Evolutionary conservation across 2,888 invertebrate genomes (phyloP).

Genomic region (Platycheirus albimanus): DNA sequence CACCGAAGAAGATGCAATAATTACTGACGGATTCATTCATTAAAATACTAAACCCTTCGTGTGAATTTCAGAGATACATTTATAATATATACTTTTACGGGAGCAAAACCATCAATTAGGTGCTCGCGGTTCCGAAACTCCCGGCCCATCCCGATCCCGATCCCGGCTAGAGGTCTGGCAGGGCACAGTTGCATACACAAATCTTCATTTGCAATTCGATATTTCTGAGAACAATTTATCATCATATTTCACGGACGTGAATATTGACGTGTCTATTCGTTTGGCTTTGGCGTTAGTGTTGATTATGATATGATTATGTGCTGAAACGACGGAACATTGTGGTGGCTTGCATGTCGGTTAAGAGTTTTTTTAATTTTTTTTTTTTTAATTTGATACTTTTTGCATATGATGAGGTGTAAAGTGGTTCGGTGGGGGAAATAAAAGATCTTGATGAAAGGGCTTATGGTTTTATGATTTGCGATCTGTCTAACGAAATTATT

Average conservation of each 20-base stretch:
- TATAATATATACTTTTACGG: constrained; percentile 14
- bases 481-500: too few relatives aligned
- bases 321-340: constrained; percentile 50
- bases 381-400: constrained; percentile 51
- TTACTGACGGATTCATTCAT: constrained; percentile 64
- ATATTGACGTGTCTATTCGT: constrained; percentile 60
- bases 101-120: constrained; percentile 56
- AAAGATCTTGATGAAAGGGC: background rate
- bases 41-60: constrained; percentile 36
- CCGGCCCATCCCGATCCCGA: background rate
- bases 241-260: constrained; percentile 66
- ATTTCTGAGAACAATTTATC: constrained; percentile 63
- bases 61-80: constrained; percentile 16
- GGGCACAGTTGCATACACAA: constrained; percentile 17
- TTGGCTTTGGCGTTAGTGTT: constrained; percentile 36
- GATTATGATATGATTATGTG: constrained; percentile 42
- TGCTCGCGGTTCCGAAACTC: constrained; percentile 44
- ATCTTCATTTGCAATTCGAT: constrained; percentile 56
- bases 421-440: background rate
- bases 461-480: background rate
- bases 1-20: constrained; percentile 61
- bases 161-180: too few relatives aligned
- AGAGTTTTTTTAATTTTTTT: background rate
- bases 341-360: constrained; percentile 46
- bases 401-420: constrained; percentile 17